These are phyloP conservation scores for Nasalis larvatus DNA, from an alignment of 2,113 vertebrate genomes.

Conservation along the genomic window DNA sequence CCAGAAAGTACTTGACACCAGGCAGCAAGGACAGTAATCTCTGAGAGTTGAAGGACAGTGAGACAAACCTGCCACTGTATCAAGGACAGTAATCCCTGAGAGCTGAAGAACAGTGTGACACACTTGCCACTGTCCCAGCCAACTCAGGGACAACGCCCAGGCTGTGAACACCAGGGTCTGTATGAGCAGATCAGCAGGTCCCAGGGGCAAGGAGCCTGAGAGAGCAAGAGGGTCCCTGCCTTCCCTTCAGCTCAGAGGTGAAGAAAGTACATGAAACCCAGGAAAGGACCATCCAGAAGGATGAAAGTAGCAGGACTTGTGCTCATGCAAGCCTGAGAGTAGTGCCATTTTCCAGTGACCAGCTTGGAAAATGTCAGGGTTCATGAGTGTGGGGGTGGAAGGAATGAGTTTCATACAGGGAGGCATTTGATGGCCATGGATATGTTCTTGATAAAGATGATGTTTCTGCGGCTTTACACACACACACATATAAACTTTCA, in stretches of 20 bases:
- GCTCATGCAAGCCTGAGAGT: not conserved
- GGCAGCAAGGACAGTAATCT: not conserved
- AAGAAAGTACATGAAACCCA: not conserved
- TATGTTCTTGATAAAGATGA: no score
- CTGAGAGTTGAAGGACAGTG: not conserved
- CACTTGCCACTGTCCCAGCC: accelerated
- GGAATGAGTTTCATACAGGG: not conserved
- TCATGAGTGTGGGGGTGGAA: accelerated
- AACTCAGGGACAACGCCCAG: no score
- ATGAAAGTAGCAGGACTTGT: accelerated
- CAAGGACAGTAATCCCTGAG: no score
- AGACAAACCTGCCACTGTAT: accelerated
- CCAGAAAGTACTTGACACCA: not conserved
- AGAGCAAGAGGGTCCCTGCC: accelerated
- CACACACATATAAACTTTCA: not conserved
- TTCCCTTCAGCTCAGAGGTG: not conserved
- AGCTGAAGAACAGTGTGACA: not conserved
- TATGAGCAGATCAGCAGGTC: accelerated
- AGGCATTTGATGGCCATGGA: not conserved
- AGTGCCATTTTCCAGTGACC: not conserved
- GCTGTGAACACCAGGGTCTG: accelerated
- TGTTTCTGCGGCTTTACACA: not conserved
- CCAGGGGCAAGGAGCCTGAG: accelerated
- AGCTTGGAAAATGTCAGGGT: not conserved
- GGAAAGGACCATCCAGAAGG: not conserved